phyloP scores from a whole-genome alignment of 2,113 vertebrate species.

The Pogonocichla stellata region DNA sequence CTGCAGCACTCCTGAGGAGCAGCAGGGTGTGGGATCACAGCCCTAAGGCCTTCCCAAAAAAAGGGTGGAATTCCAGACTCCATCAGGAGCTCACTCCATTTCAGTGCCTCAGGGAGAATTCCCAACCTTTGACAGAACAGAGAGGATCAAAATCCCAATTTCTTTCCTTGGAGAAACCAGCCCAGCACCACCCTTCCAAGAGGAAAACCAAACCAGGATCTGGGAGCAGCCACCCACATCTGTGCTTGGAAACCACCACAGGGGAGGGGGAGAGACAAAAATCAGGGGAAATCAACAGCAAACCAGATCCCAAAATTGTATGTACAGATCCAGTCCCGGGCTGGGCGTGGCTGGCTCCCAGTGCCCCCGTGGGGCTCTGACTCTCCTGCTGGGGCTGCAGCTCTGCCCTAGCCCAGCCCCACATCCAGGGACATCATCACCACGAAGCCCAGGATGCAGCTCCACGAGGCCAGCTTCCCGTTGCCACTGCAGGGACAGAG shows the following conservation, averaged over 20 bases:
- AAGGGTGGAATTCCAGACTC: neutral
- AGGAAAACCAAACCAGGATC: neutral
- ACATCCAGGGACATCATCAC: conserved; percentile 99
- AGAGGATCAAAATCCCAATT: neutral
- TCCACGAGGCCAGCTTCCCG: conserved; percentile 93
- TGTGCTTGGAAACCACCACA: conserved; percentile 8
- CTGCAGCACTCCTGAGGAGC: neutral
- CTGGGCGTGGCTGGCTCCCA: neutral
- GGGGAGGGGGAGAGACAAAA: too few relatives aligned
- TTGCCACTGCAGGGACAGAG: conserved; percentile 80
- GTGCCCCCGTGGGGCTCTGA: neutral
- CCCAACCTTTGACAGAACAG: neutral
- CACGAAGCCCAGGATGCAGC: conserved; percentile 90
- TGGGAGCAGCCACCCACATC: neutral
- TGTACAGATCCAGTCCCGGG: neutral
- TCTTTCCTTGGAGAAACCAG: neutral
- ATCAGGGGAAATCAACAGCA: neutral
- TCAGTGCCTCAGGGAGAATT: neutral
- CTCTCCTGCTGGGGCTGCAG: neutral
- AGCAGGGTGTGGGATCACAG: neutral
- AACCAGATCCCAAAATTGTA: neutral
- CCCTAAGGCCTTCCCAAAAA: neutral
- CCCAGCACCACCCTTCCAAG: neutral
- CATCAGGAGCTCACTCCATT: neutral
- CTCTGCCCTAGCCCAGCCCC: conserved; percentile 82